Percentiles rank a stretch among this genome's conserved stretches.
These are phyloP conservation scores for Erpetoichthys calabaricus DNA, from an alignment of 2,797 vertebrate species.

Conservation along the genomic window DNA sequence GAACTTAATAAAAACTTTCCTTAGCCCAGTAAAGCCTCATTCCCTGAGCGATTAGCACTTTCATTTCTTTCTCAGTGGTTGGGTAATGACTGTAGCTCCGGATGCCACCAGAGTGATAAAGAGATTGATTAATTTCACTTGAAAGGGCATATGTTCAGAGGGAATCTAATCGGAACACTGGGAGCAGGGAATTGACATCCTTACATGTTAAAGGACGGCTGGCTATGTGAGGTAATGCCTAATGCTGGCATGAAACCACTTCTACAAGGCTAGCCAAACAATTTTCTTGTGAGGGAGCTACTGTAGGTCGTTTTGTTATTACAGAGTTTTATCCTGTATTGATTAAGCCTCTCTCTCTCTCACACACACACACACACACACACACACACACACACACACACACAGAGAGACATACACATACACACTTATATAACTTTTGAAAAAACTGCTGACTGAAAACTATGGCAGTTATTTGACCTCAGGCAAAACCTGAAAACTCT, in stretches of 20 bases:
- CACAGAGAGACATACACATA: too few relatives aligned
- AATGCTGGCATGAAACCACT: slow-evolving; percentile 28
- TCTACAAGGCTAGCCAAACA: slow-evolving; percentile 4
- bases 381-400: too few relatives aligned
- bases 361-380: too few relatives aligned
- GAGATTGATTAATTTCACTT: slow-evolving; percentile 90
- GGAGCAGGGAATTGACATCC: slow-evolving; percentile 31
- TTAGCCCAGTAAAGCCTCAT: slow-evolving; percentile 48
- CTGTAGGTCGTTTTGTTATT: too few relatives aligned
- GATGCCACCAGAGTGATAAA: slow-evolving; percentile 76
- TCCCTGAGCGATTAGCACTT: slow-evolving; percentile 69
- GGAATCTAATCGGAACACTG: slow-evolving; percentile 44
- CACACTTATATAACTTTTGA: too few relatives aligned
- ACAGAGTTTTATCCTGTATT: too few relatives aligned
- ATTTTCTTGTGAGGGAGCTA: too few relatives aligned
- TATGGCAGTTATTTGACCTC: too few relatives aligned
- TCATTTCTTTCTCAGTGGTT: slow-evolving; percentile 83
- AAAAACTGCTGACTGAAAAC: too few relatives aligned
- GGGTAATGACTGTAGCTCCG: slow-evolving; percentile 72
- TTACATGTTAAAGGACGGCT: slow-evolving; percentile 24
- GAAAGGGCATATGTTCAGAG: slow-evolving; percentile 74
- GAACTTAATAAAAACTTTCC: slow-evolving; percentile 58
- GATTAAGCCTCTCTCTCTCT: too few relatives aligned
- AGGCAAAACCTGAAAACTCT: too few relatives aligned
- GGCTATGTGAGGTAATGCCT: slow-evolving; percentile 27